These are phyloP conservation scores for Tetanocera ferruginea DNA, from an alignment of 2,888 invertebrate genomes.

Conservation along the genomic window DNA sequence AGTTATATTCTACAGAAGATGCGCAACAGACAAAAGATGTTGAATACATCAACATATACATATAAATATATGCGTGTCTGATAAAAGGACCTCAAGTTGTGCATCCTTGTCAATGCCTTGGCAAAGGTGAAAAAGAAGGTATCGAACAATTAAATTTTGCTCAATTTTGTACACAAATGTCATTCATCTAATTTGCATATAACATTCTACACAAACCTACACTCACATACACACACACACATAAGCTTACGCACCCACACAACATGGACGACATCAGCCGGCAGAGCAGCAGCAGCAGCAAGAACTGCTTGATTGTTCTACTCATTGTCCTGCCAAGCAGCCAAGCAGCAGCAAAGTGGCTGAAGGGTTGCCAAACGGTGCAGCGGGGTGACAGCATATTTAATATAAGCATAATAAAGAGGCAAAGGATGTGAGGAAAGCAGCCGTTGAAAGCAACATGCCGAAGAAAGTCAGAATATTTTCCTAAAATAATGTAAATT, in stretches of 20 bases:
- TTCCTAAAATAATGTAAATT: slow-evolving; percentile 1
- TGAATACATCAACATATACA: not conserved
- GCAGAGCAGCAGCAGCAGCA: not conserved
- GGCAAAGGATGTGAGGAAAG: not conserved
- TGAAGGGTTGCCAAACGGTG: not conserved
- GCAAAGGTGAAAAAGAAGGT: not conserved
- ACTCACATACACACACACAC: slow-evolving; percentile 5
- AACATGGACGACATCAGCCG: not conserved
- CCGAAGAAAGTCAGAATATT: not conserved
- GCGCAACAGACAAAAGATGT: no score
- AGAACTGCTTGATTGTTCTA: not conserved
- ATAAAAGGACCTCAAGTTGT: not conserved
- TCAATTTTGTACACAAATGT: slow-evolving; percentile 45
- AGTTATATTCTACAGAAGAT: no score
- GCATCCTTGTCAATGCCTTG: not conserved
- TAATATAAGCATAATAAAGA: not conserved
- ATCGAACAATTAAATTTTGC: slow-evolving; percentile 53
- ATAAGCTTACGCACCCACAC: not conserved
- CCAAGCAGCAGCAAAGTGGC: not conserved
- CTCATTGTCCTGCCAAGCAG: not conserved
- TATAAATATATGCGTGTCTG: not conserved
- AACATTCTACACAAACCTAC: slow-evolving; percentile 36
- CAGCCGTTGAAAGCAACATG: not conserved
- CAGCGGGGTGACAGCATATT: not conserved
- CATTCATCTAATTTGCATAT: slow-evolving; percentile 54